Base-by-base conservation (phyloP, 2,113 vertebrate species). In the Zootoca vivipara region DNA sequence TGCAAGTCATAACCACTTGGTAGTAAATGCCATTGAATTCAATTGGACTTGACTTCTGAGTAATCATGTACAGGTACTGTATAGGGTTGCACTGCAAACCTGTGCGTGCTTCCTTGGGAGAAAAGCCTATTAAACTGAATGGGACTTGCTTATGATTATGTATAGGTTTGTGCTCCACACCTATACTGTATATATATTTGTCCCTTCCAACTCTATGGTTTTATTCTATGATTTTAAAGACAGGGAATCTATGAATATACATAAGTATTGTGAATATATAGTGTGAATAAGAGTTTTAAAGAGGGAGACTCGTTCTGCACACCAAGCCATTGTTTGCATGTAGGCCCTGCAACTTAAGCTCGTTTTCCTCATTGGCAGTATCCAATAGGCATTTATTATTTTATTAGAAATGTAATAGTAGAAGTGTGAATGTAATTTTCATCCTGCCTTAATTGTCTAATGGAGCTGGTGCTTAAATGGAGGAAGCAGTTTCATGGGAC, bases 401-500 rank as follows among this genome's bases (percentile, higher is more conserved):
- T 83, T 58, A 62, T 46, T 74, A 65, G 20, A 70, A 82, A 81
- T 56, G 5, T 78, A 33, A 69, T 65, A 24, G 6, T 85, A 77
- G 67, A 35, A 67, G 38, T 24, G 40, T 30, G n/a, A 26, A n/a
- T 46, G 4, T 69, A 52, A 67, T 30, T 82, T 30, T 73, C 26
- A 42, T 40, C 18, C 28, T n/a, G 3, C 33, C 30, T 38, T 35
- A 18, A 64, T 73, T 89, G 16, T 75, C n/a, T 70, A 65, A 13
- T 85, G 69, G 85, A 79, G 80, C 35, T 84, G 46, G 15, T 86
- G 80, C 26, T 87, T 90, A 70, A 89, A 40, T 22, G 87, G 82
- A 46, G 88, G 74, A 85, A 84, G 10, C 35, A 30, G 38, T 46
- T 18, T 46, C 70, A 2, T 75, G n/a, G 56, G 46, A 67, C 7